Conservation (phyloP, 92 coral and sea anemone genomes). For the Virgularia gustaviana region DNA sequence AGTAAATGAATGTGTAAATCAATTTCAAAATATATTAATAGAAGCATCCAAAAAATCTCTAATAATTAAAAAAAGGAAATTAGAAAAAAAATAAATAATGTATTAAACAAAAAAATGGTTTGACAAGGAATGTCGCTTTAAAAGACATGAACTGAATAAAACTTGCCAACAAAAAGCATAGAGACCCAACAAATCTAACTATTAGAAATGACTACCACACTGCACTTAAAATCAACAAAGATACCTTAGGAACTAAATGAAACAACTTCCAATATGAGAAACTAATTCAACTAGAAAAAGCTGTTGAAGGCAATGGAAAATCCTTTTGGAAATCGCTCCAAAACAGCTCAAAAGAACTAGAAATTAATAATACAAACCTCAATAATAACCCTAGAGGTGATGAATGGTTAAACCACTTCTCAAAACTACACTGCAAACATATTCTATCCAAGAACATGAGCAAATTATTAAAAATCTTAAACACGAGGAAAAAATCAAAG, state of each 20-base stretch:
- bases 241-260: conserved; percentile 33
- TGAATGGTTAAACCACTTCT: conserved; percentile 12
- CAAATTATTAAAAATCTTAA: not conserved
- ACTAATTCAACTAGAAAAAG: not conserved
- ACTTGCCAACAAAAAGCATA: too few species aligned
- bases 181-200: conserved; percentile 40
- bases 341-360: not conserved
- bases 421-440: not conserved
- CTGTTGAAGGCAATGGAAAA: not conserved
- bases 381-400: not conserved
- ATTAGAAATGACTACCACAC: conserved; percentile 25
- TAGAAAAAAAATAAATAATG: conserved; percentile 12
- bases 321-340: not conserved
- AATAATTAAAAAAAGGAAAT: conserved; percentile 23
- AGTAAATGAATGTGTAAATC: conserved; percentile 18
- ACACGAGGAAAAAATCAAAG: not conserved
- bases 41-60: conserved; percentile 42
- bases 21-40: conserved; percentile 41
- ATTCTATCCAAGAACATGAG: not conserved
- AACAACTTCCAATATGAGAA: conserved; percentile 7
- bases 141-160: conserved; percentile 37
- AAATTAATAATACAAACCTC: not conserved
- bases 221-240: conserved; percentile 35
- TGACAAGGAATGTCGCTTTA: too few species aligned
- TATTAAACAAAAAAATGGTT: conserved; percentile 34